Base-by-base conservation (phyloP, 2,797 vertebrate genomes). In the Pseudochromis fuscus region DNA sequence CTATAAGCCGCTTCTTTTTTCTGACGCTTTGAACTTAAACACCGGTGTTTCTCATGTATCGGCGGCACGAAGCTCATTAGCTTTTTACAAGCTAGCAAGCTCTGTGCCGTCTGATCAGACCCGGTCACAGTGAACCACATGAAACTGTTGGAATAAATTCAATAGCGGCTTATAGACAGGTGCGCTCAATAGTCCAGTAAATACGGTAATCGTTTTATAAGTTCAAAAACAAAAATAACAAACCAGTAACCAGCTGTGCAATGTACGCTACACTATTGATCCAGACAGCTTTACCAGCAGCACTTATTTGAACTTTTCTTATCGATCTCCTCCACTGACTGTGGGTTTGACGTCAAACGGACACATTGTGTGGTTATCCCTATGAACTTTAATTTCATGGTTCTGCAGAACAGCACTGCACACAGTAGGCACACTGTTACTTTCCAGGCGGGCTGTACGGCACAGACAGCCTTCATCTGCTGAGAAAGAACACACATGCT, bases 401-500 rank as follows among this genome's bases (percentile, higher is more conserved):
- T 33, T 51, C 18, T 19, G 46, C 21, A 24, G 3, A 46, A 31
- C 27, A 27, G 16, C 38, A 16, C 45, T 15, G 31, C 4, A 49
- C 31, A 37, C 6, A 55, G n/a, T 51, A 63, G 61, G 50, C 56
- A 50, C 31, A n/a, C 69, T 27, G 67, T 83, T 67, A 80, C 63
- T 86, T 40, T 82, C 68, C 66, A 81, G 80, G 71, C 75, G 58
- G 48, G n/a, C 31, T 24, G 18, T 18, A 24, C 42, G 79, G 79
- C 67, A 28, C 45, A 60, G 35, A 67, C 63, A 2, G 45, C 63
- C 31, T 48, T 67, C 19, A 58, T 83, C 79, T 48, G 30, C 53
- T 51, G 60, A 77, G 63, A 82, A 51, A 38, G 61, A 82, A 70
- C 72, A 72, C 83, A 69, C 79, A 44, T 4, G 50, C 67, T 66